Base-by-base conservation (phyloP, 2,113 vertebrate genomes). In the Hippocampus comes region DNA sequence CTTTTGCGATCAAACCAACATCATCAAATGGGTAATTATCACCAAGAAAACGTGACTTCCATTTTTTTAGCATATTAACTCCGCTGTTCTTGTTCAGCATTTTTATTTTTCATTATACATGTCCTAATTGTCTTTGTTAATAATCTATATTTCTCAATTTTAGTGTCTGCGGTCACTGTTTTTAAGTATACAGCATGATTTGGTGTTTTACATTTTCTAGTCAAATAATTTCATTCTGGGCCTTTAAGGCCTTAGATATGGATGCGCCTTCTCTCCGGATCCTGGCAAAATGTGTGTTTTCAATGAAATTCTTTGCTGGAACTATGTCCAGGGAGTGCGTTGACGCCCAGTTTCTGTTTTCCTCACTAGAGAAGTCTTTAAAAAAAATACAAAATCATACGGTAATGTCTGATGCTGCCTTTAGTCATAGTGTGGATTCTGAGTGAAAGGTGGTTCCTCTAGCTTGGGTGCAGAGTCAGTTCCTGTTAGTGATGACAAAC, bases 401-500 rank as follows among this genome's bases (percentile, higher is more conserved):
- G 7, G 8, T 8, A 4, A 18, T n/a, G 27, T 48, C n/a, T 30
- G 23, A 7, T 34, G 12, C 53, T 41, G 49, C 42, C 34, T 43
- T 59, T 15, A 42, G 71, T 30, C 30, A 38, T 27, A 27, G 10
- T 69, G 67, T 75, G 43, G 25, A 63, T 53, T 68, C 53, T 66
- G n/a, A 18, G 20, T 34, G 46, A 67, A 48, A 9, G 25, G n/a
- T 5, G 23, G 3, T 67, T 18, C 27, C 15, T 34, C 17, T 14
- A 34, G 55, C 49, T 38, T 23, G 18, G 3, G 0, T 51, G 6
- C 51, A 11, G 56, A 14, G 64, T 49, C 48, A 14, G 30, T 77
- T 80, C 67, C 80, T 78, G 78, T 67, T 61, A 23, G 46, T 9
- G 10, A 79, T 74, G 78, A 84, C 80, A 82, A 79, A 64, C 73